Conservation (phyloP, 2,888 invertebrate genomes). For the Priocnemis perturbator region DNA sequence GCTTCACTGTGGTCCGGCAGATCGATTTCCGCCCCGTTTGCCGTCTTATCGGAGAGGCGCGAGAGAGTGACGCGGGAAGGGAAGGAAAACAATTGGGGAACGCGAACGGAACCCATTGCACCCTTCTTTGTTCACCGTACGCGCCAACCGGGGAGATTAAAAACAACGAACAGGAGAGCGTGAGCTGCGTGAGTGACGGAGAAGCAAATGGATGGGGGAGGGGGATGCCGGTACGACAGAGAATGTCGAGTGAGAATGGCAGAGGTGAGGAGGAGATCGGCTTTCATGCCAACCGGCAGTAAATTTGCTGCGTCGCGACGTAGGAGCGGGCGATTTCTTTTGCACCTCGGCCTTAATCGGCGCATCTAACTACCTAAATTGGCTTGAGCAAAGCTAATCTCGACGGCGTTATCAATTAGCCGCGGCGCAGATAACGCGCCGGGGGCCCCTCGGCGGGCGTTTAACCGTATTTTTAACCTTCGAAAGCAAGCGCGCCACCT, state of each 20-base stretch:
- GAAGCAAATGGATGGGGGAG: constrained; percentile 23
- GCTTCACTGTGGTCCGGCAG: constrained; percentile 36
- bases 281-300: constrained; percentile 63
- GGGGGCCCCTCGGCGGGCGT: constrained; percentile 22
- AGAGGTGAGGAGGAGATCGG: constrained; percentile 45
- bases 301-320: constrained; percentile 61
- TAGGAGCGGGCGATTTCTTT: constrained; percentile 59
- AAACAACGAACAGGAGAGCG: constrained; percentile 32
- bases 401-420: constrained; percentile 68
- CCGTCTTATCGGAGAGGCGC: constrained; percentile 15
- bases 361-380: constrained; percentile 67
- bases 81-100: constrained; percentile 3
- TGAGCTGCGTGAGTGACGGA: constrained; percentile 25
- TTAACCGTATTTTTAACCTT: constrained; percentile 47
- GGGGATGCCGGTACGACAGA: not conserved
- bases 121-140: constrained; percentile 30
- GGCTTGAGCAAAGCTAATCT: constrained; percentile 65
- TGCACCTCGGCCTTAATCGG: constrained; percentile 61
- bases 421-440: constrained; percentile 53
- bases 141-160: constrained; percentile 42
- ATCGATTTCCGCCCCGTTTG: constrained; percentile 39
- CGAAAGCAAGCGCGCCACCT: constrained; percentile 25
- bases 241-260: constrained; percentile 18
- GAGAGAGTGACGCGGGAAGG: not conserved
- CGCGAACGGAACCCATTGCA: constrained; percentile 4